Percentiles rank a stretch among this genome's conserved stretches.
phyloP scores from a whole-genome alignment of 2,888 invertebrate genomes.

The Dynastes tityus region DNA sequence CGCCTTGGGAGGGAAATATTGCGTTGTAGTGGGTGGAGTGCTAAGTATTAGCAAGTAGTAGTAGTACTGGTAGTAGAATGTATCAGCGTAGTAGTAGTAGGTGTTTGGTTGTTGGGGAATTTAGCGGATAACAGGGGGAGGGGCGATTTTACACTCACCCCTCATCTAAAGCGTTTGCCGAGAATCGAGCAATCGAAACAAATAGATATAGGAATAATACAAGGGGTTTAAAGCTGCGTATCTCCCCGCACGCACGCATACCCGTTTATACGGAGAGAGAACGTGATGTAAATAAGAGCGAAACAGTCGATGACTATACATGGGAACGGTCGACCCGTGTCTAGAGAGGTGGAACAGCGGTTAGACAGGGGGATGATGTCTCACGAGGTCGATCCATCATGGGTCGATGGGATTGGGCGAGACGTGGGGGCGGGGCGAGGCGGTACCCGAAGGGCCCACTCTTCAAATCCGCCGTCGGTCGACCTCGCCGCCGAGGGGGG shows the following conservation, averaged over 20 bases:
- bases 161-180: conserved; percentile 17
- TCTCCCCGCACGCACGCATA: conserved; percentile 23
- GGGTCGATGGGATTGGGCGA: conserved; percentile 68
- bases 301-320: conserved; percentile 50
- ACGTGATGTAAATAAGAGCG: not conserved
- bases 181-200: not conserved
- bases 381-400: conserved; percentile 70
- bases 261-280: not conserved
- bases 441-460: conserved; percentile 65
- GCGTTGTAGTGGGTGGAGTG: conserved; percentile 11
- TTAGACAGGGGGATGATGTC: conserved; percentile 65
- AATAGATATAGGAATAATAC: not conserved
- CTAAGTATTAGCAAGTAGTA: conserved; percentile 37
- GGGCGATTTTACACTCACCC: conserved; percentile 40
- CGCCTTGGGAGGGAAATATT: conserved; percentile 27
- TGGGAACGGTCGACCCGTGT: conserved; percentile 61
- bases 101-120: conserved; percentile 48
- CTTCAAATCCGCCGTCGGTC: conserved; percentile 12
- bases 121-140: conserved; percentile 42
- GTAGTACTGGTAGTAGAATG: conserved; percentile 17
- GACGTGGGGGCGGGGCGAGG: conserved; percentile 71
- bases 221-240: not conserved
- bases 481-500: conserved; percentile 65
- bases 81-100: conserved; percentile 33
- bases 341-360: conserved; percentile 65